phyloP scores from a whole-genome alignment of 2,888 invertebrate genomes.

The Lasiommata megera region DNA sequence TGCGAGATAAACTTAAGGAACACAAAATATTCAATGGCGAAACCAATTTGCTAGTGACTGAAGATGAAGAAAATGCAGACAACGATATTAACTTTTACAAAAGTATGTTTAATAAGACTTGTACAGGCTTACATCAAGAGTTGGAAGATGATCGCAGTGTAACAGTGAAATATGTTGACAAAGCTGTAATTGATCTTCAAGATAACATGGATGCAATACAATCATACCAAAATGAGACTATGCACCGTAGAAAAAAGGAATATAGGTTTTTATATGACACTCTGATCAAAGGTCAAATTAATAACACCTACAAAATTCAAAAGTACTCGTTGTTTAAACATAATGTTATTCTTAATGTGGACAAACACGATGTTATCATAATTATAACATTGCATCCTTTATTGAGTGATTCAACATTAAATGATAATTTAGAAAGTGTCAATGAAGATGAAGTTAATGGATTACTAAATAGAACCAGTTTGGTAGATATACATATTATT shows the following conservation, averaged over 20 bases:
- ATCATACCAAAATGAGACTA: slow-evolving; percentile 21
- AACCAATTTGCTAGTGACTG: slow-evolving; percentile 35
- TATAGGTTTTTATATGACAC: slow-evolving; percentile 44
- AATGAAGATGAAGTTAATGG: slow-evolving; percentile 42
- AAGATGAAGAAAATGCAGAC: slow-evolving; percentile 29
- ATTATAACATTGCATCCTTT: slow-evolving; percentile 53
- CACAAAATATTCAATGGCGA: slow-evolving; percentile 38
- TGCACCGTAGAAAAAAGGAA: slow-evolving; percentile 34
- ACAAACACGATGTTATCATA: slow-evolving; percentile 48
- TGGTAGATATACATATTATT: slow-evolving; percentile 60
- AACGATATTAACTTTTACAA: slow-evolving; percentile 46
- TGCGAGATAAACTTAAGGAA: slow-evolving; percentile 52
- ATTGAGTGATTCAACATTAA: slow-evolving; percentile 18
- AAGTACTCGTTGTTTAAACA: slow-evolving; percentile 46
- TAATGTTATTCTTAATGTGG: slow-evolving; percentile 25
- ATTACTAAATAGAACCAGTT: slow-evolving; percentile 39
- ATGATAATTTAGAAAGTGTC: slow-evolving; percentile 12
- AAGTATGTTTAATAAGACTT: slow-evolving; percentile 61
- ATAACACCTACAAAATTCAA: slow-evolving; percentile 54
- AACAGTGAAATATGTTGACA: slow-evolving; percentile 29
- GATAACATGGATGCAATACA: slow-evolving; percentile 22
- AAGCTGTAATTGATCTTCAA: neutral
- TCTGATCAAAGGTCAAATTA: slow-evolving; percentile 48
- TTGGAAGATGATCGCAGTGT: slow-evolving; percentile 41
- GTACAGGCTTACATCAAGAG: slow-evolving; percentile 49